phyloP scores from a whole-genome alignment of 2,113 vertebrate species.

The Muscicapa adusta region DNA sequence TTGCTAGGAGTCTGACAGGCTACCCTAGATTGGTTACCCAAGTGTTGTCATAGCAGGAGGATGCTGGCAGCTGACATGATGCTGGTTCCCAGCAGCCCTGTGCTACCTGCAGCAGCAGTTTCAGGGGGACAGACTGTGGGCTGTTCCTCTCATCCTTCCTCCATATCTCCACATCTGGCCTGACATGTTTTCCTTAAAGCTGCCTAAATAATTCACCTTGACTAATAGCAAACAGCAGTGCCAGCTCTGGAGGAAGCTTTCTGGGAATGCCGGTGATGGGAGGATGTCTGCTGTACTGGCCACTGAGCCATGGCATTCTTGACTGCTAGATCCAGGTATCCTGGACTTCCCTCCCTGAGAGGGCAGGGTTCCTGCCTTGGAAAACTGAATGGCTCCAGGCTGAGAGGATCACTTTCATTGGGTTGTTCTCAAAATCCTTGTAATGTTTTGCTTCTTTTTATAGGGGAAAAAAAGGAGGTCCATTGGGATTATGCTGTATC shows the following conservation, averaged over 20 bases:
- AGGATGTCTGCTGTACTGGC: not conserved
- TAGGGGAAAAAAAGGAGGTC: not conserved
- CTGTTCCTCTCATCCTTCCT: not conserved
- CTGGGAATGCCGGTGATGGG: not conserved
- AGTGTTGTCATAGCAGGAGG: not conserved
- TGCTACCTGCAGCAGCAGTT: not conserved
- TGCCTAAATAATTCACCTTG: constrained; percentile 25
- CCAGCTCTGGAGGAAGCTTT: not conserved
- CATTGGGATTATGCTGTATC: rapidly evolving
- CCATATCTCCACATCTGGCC: not conserved
- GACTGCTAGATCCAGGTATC: not conserved
- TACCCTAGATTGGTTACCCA: not conserved
- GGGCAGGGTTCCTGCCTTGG: not conserved
- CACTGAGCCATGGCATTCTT: rapidly evolving
- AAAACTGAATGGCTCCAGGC: not conserved
- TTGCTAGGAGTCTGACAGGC: rapidly evolving
- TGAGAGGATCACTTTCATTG: not conserved
- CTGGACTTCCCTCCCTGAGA: not conserved
- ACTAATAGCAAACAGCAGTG: not conserved
- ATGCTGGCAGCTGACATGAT: rapidly evolving
- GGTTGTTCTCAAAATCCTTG: not conserved
- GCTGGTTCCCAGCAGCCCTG: not conserved
- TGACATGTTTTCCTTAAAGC: not conserved
- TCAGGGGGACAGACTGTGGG: not conserved
- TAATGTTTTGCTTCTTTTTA: not conserved